Conservation (phyloP, 2,797 vertebrate genomes). For the Chloroceryle amazona region DNA sequence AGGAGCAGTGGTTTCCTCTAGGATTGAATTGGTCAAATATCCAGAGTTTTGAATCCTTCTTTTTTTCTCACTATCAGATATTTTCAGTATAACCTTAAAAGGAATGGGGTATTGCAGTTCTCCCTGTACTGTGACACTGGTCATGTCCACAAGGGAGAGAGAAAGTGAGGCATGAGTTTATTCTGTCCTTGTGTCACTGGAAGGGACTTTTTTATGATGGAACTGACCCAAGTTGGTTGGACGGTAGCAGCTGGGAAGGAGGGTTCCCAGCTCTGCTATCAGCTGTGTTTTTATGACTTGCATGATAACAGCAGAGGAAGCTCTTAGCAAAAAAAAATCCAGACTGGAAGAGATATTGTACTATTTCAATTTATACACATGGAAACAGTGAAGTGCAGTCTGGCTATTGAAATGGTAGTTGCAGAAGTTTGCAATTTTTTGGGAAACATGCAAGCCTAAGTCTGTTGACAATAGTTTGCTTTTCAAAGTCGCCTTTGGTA, state of each 20-base stretch:
- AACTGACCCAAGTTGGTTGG: neutral
- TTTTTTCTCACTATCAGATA: neutral
- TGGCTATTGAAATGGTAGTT: neutral
- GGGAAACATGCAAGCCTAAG: neutral
- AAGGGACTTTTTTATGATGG: neutral
- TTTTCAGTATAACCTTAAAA: neutral
- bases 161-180: neutral
- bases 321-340: neutral
- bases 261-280: neutral
- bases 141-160: neutral
- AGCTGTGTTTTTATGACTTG: neutral
- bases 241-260: neutral
- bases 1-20: neutral
- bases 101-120: neutral
- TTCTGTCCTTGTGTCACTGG: neutral
- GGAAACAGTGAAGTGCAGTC: neutral
- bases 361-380: neutral
- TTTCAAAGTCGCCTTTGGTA: constrained; percentile 21
- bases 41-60: neutral
- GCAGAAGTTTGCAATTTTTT: neutral
- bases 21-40: neutral
- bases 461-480: constrained; percentile 13
- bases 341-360: neutral
- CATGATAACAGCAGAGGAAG: neutral
- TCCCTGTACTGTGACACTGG: neutral